Conservation (phyloP, 2,797 vertebrate species). For the Brachyrhaphis roseni region DNA sequence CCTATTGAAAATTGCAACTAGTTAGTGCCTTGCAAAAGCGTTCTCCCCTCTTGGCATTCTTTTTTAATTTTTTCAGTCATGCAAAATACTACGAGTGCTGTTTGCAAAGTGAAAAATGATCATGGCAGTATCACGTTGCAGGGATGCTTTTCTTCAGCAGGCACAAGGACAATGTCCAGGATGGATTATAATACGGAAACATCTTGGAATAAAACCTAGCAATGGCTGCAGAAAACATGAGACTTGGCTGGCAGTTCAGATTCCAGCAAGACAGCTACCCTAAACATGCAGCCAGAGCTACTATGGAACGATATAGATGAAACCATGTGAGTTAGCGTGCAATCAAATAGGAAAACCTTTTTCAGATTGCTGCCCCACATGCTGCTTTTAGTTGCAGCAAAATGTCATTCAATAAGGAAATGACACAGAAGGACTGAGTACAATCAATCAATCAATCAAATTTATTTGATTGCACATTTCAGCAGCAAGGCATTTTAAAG, state of each 20-base stretch:
- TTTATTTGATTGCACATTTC: too few species aligned
- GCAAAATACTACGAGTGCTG: neutral
- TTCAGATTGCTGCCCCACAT: neutral
- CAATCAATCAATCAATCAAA: too few species aligned
- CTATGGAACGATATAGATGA: neutral
- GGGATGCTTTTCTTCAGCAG: neutral
- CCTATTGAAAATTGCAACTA: conserved; percentile 8
- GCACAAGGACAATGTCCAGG: neutral
- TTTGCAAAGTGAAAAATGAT: neutral
- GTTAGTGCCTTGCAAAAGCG: neutral
- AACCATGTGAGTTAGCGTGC: neutral
- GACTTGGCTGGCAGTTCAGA: neutral
- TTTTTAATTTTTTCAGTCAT: neutral
- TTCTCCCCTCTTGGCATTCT: neutral
- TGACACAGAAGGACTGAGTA: neutral
- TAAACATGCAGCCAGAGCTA: neutral
- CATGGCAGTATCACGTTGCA: neutral
- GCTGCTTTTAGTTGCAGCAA: neutral
- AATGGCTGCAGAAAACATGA: neutral
- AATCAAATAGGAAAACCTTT: neutral
- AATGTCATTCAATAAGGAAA: neutral
- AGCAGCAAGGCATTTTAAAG: too few species aligned
- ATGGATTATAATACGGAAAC: neutral
- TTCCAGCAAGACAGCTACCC: neutral
- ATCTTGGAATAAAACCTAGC: neutral